Evolutionary conservation across 35 echinoderm and acorn worm species (phyloP).

Genomic region (Stichopus chloronotus): DNA sequence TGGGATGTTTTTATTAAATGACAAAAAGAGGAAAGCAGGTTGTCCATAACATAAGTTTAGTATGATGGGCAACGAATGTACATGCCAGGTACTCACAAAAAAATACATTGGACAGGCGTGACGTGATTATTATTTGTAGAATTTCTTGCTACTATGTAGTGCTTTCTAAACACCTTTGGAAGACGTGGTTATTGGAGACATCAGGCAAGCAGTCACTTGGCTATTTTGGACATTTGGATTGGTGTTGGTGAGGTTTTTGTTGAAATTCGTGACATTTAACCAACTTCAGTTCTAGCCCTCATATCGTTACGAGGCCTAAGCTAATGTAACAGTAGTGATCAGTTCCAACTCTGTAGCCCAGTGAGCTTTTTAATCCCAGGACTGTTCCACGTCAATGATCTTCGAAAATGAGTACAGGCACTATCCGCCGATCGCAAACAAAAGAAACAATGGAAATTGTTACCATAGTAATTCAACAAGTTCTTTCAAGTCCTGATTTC

Average conservation of each 20-base stretch:
- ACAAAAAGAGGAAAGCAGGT: no score
- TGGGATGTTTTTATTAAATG: no score
- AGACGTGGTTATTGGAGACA: not conserved
- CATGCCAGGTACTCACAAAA: no score
- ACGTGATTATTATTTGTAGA: no score
- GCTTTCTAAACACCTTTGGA: not conserved
- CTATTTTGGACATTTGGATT: not conserved
- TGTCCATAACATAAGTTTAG: no score
- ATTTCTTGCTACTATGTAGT: not conserved
- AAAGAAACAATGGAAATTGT: slow-evolving; percentile 27
- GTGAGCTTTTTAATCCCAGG: no score
- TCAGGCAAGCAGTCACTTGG: not conserved
- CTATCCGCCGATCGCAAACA: slow-evolving; percentile 41
- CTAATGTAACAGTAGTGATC: not conserved
- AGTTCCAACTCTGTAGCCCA: slow-evolving; percentile 22
- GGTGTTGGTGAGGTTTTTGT: not conserved
- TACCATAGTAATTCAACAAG: slow-evolving; percentile 28
- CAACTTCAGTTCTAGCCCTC: not conserved
- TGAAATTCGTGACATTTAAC: not conserved
- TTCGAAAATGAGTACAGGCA: no score
- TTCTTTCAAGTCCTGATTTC: not conserved
- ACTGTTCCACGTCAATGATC: no score
- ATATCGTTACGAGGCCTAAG: not conserved
- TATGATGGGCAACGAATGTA: no score
- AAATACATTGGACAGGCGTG: no score